Evolutionary conservation across 2,797 vertebrate species (phyloP).

Genomic region (Enteromius fasciolatus): DNA sequence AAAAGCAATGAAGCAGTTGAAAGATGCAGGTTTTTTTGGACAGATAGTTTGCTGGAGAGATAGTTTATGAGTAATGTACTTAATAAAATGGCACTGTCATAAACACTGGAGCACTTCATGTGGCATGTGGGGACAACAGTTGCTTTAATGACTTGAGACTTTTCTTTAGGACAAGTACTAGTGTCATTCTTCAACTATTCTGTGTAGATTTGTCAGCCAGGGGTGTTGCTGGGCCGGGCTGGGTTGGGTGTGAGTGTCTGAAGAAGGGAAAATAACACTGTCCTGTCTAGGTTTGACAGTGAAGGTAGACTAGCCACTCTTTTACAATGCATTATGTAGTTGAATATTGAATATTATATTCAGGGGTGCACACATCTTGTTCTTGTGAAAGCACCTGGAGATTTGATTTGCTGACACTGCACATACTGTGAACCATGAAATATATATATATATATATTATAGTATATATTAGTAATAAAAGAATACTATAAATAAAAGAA

Average conservation of each 20-base stretch:
- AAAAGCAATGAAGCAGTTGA: background rate
- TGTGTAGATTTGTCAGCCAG: constrained; percentile 11
- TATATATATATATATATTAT: too few species aligned
- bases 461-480: too few species aligned
- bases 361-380: background rate
- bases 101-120: constrained; percentile 2
- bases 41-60: background rate
- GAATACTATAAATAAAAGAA: too few species aligned
- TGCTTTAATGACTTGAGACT: constrained; percentile 17
- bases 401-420: background rate
- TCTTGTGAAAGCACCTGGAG: background rate
- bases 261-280: background rate
- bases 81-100: constrained; percentile 18
- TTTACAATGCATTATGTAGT: background rate
- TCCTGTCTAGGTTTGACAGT: constrained; percentile 10
- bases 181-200: constrained; percentile 8
- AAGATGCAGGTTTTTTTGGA: background rate
- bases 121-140: constrained; percentile 16
- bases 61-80: constrained; percentile 21
- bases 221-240: background rate
- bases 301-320: background rate
- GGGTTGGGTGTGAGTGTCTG: background rate
- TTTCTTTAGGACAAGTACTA: constrained; percentile 24
- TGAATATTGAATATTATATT: background rate
- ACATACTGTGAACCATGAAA: background rate